phyloP scores from a whole-genome alignment of 1,140 invertebrate species.

The Zaprionus ornatus region DNA sequence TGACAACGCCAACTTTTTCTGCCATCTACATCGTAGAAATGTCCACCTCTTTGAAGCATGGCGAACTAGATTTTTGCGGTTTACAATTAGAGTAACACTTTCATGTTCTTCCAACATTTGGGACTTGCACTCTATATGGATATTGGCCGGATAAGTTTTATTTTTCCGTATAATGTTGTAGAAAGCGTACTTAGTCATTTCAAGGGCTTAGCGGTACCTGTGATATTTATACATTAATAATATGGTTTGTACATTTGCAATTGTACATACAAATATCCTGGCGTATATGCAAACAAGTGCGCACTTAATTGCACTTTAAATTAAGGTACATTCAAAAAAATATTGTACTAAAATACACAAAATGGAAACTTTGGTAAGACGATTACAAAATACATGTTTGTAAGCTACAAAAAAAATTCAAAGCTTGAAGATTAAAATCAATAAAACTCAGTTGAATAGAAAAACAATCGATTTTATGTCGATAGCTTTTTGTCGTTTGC shows the following conservation, averaged over 20 bases:
- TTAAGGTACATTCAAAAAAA: constrained; percentile 21
- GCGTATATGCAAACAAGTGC: constrained; percentile 12
- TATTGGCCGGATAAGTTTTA: constrained; percentile 67
- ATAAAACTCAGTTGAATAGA: constrained; percentile 14
- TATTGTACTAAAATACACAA: constrained; percentile 64
- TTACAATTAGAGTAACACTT: constrained; percentile 67
- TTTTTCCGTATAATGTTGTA: constrained; percentile 70
- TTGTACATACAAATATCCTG: constrained; percentile 12
- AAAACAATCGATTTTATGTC: background rate
- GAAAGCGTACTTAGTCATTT: constrained; percentile 71
- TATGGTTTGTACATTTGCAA: background rate
- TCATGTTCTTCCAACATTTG: constrained; percentile 70
- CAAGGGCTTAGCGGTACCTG: constrained; percentile 35
- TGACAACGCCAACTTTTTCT: constrained; percentile 64
- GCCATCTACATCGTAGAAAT: constrained; percentile 63
- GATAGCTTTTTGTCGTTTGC: background rate
- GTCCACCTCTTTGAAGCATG: constrained; percentile 57
- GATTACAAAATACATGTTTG: constrained; percentile 55
- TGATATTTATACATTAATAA: constrained; percentile 34
- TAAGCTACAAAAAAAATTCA: constrained; percentile 10
- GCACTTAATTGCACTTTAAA: constrained; percentile 14
- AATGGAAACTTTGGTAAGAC: constrained; percentile 65
- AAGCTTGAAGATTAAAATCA: constrained; percentile 28
- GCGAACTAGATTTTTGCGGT: constrained; percentile 55
- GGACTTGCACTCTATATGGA: constrained; percentile 69